These are phyloP conservation scores for Bombus pascuorum DNA, from an alignment of 1,140 invertebrate genomes.

Conservation along the genomic window DNA sequence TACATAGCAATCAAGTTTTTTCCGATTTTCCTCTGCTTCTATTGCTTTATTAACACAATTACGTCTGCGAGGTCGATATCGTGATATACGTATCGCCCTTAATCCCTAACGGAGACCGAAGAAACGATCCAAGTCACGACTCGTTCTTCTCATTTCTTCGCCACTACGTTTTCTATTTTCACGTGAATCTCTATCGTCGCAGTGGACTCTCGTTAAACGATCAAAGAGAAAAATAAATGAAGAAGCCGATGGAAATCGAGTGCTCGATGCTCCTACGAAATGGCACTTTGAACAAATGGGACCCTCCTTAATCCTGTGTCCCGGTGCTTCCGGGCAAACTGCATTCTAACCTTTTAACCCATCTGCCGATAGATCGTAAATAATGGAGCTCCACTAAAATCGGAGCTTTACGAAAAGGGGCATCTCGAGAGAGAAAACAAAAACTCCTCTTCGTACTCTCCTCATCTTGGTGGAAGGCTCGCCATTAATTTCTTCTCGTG, in stretches of 20 bases:
- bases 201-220: slow-evolving; percentile 23
- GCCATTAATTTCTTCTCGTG: slow-evolving; percentile 1
- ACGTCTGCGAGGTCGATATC: not conserved
- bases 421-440: not conserved
- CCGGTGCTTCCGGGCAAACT: not conserved
- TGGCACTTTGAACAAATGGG: not conserved
- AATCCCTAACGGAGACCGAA: not conserved
- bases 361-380: slow-evolving; percentile 17
- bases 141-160: not conserved
- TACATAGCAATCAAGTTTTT: not conserved
- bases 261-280: not conserved
- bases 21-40: not conserved
- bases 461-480: not conserved
- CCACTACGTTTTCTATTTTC: not conserved
- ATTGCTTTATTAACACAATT: not conserved
- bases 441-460: not conserved
- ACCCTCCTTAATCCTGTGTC: slow-evolving; percentile 11
- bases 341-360: slow-evolving; percentile 30
- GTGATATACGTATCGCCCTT: not conserved
- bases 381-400: slow-evolving; percentile 10
- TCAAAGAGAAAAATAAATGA: slow-evolving; percentile 53
- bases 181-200: slow-evolving; percentile 1
- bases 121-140: not conserved
- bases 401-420: not conserved
- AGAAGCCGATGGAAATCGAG: not conserved